Base-by-base conservation (phyloP, 2,113 vertebrate genomes). In the Myanophis thanlyinensis region DNA sequence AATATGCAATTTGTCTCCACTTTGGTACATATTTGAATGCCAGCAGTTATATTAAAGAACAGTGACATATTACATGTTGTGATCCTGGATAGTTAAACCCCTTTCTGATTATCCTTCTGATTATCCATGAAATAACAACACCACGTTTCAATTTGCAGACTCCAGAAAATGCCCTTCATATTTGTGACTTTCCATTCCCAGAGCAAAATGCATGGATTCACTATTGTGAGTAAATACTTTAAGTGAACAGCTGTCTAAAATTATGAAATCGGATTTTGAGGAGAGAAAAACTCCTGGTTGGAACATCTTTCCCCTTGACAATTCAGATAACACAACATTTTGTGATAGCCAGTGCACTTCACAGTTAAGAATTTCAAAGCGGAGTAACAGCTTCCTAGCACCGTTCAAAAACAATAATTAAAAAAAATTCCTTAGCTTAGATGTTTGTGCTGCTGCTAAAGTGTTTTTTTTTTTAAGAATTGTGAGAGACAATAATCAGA, bases 1-100 rank as follows among this genome's bases (percentile, higher is more conserved):
- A 98, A 96, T 97, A 95, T 94, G 93, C 91, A 95, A 95, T 92
- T 96, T 95, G 96, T 97, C 96, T 97, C 95, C 93, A 96, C 59
- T 35, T 90, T 92, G 86, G 1, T 96, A 96, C 96, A 85, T 80
- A 95, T 47, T 93, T 93, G 92, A 95, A 96, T 93, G 92, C 89
- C 94, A 93, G 97, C 91, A 92, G 40, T 13, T 92, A 85, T 91
- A 93, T 93, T 95, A 96, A 97, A 95, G 91, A 49, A 48, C 93
- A 96, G 7, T 96, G 95, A 92, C 90, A 91, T 23, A 67, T 84
- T 80, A 62, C 53, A 1, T 18, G 46, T 46, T 85, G 12, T 52
- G 20, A 11, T 89, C 52, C 35, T 53, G 94, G 93, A 88, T 94
- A 40, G 73, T 80, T 90, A 62, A 49, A 44, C 46, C 7, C 44